Percentiles rank a stretch among this genome's conserved stretches.
These are phyloP conservation scores for Salpingus planirostris DNA, from an alignment of 2,888 invertebrate genomes.

Conservation along the genomic window DNA sequence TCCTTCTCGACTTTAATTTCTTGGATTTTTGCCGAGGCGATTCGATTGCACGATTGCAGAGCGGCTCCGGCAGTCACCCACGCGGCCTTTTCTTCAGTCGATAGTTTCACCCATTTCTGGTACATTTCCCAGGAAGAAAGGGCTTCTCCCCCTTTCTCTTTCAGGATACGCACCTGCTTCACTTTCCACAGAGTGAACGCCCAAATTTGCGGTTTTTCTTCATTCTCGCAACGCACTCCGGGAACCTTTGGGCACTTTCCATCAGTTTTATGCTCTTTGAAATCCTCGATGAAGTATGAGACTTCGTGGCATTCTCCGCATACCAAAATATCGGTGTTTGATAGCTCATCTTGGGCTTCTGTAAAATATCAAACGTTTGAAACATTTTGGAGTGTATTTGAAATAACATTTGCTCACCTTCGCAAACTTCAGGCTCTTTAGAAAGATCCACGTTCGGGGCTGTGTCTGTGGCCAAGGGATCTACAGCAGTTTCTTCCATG, in stretches of 20 bases:
- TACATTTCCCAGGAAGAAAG: conserved; percentile 66
- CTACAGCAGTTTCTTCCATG: too few relatives aligned
- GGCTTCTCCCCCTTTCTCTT: conserved; percentile 37
- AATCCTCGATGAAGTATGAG: conserved; percentile 71
- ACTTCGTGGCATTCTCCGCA: conserved; percentile 77
- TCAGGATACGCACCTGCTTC: conserved; percentile 46
- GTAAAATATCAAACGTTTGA: too few relatives aligned
- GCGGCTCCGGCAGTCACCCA: conserved; percentile 76
- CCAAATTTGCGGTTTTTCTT: conserved; percentile 77
- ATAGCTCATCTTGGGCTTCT: conserved; percentile 72
- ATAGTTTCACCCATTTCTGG: conserved; percentile 76
- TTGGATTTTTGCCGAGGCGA: conserved; percentile 59
- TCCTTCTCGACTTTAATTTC: conserved; percentile 36
- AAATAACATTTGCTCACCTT: too few relatives aligned
- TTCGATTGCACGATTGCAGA: conserved; percentile 61
- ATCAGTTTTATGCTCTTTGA: conserved; percentile 58
- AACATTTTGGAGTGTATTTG: too few relatives aligned
- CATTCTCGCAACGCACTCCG: conserved; percentile 55
- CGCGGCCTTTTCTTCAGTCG: conserved; percentile 60
- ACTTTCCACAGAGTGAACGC: conserved; percentile 76
- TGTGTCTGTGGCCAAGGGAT: too few relatives aligned
- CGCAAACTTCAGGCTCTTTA: too few relatives aligned
- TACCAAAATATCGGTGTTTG: conserved; percentile 66
- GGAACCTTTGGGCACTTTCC: conserved; percentile 37
- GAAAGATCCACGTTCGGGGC: too few relatives aligned